Base-by-base conservation (phyloP, 2,113 vertebrate genomes). In the western clawed frog (Xenopus tropicalis) region DNA sequence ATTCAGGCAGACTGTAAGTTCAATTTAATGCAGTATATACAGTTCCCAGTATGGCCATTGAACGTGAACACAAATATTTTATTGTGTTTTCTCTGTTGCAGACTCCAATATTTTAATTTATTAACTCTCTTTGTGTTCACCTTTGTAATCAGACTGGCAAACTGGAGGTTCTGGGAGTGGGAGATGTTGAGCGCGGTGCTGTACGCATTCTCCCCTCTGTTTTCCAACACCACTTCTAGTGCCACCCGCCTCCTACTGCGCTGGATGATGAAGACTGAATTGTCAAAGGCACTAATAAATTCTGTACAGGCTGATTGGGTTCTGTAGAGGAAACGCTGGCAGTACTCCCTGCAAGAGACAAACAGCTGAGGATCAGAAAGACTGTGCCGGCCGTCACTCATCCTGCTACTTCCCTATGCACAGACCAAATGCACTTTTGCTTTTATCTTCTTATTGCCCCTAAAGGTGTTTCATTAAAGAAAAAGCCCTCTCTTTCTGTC, bases 161-260 rank as follows among this genome's bases (percentile, higher is more conserved):
- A 90, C 74, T 89, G 93, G 4, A 99, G 93, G 79, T 98, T 98
- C 43, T 86, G 85, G 1, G 94, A 94, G 88, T 92, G 92, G 29
- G 93, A 92, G 83, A 98, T 93, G 76, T 96, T 95, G 4, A 99
- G 89, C 8, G 86, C 61, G 0, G 95, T 84, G 63, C 85, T 90
- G 77, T 99, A 99, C 51, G 97, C 95, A 0, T 98, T 98, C 71
- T 99, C 97, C 0, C 96, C 95, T 11, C 87, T 87, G 89, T 99
- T 99, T 78, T 96, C 96, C 84, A 99, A 85, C 1, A 51, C 51
- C 0, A 89, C 91, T 7, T 98, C 96, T 78, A 98, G 85, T 0
- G 94, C 90, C 90, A 97, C 91, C 76, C 94, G 91, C 70, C 92
- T 90, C 57, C 93, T 86, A 16, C 87, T 78, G 43, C 86, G 94